Evolutionary conservation across 2,888 invertebrate genomes (phyloP), one percentile per base, ranked within the genome.

Genomic region (Lamellibrachia satsuma): DNA sequence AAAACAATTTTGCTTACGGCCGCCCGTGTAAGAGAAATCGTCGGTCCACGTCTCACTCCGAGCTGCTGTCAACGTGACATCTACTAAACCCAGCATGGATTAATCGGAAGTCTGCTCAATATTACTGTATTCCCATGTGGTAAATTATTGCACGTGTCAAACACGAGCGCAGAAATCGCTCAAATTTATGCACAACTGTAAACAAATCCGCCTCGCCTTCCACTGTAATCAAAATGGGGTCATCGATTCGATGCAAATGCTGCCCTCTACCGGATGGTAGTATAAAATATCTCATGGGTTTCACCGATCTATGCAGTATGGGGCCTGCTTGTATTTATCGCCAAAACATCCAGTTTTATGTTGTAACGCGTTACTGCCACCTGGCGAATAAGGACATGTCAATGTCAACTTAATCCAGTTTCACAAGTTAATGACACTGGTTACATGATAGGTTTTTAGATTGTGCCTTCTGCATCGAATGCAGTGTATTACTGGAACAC

Each of bases 61-160:
- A 75, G 75, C n/a, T 75, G 75, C 75, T 75, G 75, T 75, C 75
- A 75, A 22, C 75, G 75, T 75, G 75, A 75, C 75, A 75, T 75
- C 75, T 22, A 75, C 75, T 75, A 75, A 75, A 75, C 75, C 75
- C 75, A 75, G 75, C 75, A 75, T 75, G 75, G 75, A 75, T 75
- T 22, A 75, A n/a, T 75, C 75, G 22, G 75, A 75, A 75, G 75
- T 75, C 3, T 75, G 22, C 75, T 75, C 75, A 22, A 15, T 75
- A 75, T 75, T 75, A 75, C 22, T 75, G n/a, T 75, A 75, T 75
- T 22, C 75, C 75, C 75, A 22, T 75, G n/a, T 75, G 75, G 75
- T 75, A 75, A 75, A 75, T 75, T 75, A 75, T 75, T 75, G 75
- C 75, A 75, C 75, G 75, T 75, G 75, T 75, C 75, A 75, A 75